Percentiles rank a stretch among this genome's conserved stretches.
Evolutionary conservation across 53 echinoderm and acorn worm species (phyloP).

Genomic region (Actinopyga echinites): DNA sequence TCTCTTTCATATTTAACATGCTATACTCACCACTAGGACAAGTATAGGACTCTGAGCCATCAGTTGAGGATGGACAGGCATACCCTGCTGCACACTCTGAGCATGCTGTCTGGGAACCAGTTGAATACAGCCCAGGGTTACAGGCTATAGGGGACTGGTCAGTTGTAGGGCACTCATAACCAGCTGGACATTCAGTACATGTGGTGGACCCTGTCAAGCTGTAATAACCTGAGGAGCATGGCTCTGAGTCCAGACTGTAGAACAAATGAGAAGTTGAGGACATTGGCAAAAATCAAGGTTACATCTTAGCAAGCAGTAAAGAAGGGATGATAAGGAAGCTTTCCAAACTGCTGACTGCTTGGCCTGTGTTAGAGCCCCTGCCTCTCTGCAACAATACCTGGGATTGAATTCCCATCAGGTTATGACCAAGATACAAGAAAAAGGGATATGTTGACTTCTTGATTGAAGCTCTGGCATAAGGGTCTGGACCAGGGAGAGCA

Average conservation of each 20-base stretch:
- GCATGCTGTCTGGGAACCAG: slow-evolving; percentile 61
- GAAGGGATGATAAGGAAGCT: neutral
- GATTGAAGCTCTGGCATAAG: too few species aligned
- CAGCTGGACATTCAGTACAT: slow-evolving; percentile 82
- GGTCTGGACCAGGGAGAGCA: too few species aligned
- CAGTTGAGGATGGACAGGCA: slow-evolving; percentile 87
- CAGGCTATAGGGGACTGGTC: slow-evolving; percentile 69
- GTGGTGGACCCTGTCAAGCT: slow-evolving; percentile 62
- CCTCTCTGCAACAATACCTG: too few species aligned
- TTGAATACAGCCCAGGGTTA: slow-evolving; percentile 76
- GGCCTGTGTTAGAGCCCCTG: too few species aligned
- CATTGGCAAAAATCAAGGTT: too few species aligned
- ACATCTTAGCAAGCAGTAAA: too few species aligned
- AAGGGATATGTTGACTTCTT: too few species aligned
- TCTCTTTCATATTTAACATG: too few species aligned
- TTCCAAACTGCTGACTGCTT: neutral
- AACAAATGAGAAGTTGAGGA: neutral
- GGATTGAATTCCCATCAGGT: too few species aligned
- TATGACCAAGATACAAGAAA: too few species aligned
- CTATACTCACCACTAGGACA: slow-evolving; percentile 70
- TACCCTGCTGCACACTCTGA: slow-evolving; percentile 67
- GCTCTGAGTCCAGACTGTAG: slow-evolving; percentile 63
- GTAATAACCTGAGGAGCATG: slow-evolving; percentile 73
- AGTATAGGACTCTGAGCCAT: slow-evolving; percentile 59
- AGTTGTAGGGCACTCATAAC: slow-evolving; percentile 75